Evolutionary conservation across 2,797 vertebrate species (phyloP).

Genomic region (Danio albolineatus): DNA sequence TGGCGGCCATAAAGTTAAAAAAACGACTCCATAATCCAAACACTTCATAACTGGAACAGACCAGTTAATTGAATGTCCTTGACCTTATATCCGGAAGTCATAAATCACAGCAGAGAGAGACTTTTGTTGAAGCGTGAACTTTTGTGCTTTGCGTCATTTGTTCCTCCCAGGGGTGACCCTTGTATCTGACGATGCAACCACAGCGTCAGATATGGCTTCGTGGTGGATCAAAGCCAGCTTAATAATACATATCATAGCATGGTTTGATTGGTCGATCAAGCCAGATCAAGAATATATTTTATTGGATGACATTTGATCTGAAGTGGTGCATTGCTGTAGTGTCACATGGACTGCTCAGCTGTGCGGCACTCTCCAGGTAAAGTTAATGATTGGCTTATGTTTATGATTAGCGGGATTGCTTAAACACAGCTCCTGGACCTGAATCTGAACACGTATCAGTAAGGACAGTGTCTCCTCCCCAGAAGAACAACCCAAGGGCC

Average conservation of each 20-base stretch:
- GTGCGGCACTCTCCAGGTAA: constrained; percentile 56
- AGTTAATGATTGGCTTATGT: constrained; percentile 80
- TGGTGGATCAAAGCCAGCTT: not conserved
- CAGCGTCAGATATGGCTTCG: not conserved
- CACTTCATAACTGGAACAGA: constrained; percentile 20
- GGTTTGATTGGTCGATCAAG: not conserved
- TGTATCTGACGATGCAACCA: constrained; percentile 23
- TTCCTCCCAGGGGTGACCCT: constrained; percentile 14
- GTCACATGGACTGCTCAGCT: constrained; percentile 69
- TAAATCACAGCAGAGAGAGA: constrained; percentile 40
- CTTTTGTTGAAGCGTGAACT: constrained; percentile 53
- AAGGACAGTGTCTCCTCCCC: constrained; percentile 54
- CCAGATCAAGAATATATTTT: not conserved
- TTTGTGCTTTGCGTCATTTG: constrained; percentile 52
- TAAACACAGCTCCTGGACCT: constrained; percentile 64
- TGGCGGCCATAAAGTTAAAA: not conserved
- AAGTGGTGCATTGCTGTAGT: constrained; percentile 12
- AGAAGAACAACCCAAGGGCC: constrained; percentile 61
- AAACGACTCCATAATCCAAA: not conserved
- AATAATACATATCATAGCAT: not conserved
- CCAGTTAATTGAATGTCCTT: constrained; percentile 54
- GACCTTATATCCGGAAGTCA: constrained; percentile 46
- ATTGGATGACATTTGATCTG: not conserved
- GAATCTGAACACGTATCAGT: constrained; percentile 61
- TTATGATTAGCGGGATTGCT: constrained; percentile 78